phyloP scores from a whole-genome alignment of 2,888 invertebrate genomes.

The Ptilodon capucinus region DNA sequence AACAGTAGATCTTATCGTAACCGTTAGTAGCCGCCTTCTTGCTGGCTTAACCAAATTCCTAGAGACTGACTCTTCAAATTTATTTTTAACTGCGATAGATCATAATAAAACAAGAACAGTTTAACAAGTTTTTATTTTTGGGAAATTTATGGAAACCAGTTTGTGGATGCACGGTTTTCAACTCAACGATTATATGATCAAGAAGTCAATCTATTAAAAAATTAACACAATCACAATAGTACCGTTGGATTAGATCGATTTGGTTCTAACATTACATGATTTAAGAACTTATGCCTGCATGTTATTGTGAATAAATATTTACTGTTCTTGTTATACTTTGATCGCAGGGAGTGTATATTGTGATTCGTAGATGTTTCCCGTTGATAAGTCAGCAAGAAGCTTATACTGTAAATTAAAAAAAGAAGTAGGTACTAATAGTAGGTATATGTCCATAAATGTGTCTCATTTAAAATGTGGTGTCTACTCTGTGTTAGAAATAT shows the following conservation, averaged over 20 bases:
- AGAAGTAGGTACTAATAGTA: constrained; percentile 66
- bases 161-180: no score
- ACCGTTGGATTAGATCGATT: no score
- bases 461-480: constrained; percentile 81
- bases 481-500: constrained; percentile 78
- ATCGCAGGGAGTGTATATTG: constrained; percentile 31
- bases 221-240: no score
- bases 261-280: no score
- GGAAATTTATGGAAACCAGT: no score
- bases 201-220: no score
- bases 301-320: no score
- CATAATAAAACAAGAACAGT: background rate
- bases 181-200: no score
- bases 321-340: background rate
- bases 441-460: constrained; percentile 80
- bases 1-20: constrained; percentile 62
- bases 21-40: constrained; percentile 61
- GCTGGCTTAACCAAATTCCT: constrained; percentile 63
- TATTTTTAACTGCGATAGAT: background rate
- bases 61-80: constrained; percentile 56
- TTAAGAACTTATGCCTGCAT: no score
- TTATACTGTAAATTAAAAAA: constrained; percentile 56
- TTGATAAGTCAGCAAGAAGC: constrained; percentile 69
- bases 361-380: constrained; percentile 36
- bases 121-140: no score